A percentile compares a stretch with the other conserved stretches of the same genome.
phyloP scores from a whole-genome alignment of 2,888 invertebrate species.

The Eueremaeus valkanovi region DNA sequence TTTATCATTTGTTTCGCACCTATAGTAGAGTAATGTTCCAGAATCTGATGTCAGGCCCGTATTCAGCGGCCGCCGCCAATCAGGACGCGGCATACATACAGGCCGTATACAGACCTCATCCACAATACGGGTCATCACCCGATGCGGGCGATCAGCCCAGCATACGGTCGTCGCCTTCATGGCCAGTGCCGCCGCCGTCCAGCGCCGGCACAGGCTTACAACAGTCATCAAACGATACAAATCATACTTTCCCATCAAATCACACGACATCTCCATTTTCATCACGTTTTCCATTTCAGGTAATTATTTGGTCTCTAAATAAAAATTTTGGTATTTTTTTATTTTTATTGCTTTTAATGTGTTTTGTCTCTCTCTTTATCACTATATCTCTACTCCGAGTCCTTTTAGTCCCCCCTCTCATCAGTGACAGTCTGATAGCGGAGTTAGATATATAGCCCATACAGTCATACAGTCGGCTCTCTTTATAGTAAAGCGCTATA shows the following conservation, averaged over 20 bases:
- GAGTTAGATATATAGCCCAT: too few relatives aligned
- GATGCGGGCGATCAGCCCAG: not conserved
- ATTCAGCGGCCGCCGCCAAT: not conserved
- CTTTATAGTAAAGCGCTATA: too few relatives aligned
- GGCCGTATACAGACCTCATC: not conserved
- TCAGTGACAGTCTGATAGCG: not conserved
- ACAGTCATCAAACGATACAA: constrained; percentile 6
- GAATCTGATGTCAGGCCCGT: constrained; percentile 39
- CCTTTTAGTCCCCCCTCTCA: too few relatives aligned
- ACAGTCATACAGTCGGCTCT: not conserved
- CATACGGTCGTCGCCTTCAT: constrained; percentile 4
- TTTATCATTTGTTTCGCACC: not conserved
- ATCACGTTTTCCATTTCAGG: constrained; percentile 28
- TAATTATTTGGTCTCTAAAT: not conserved
- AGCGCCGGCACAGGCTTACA: not conserved
- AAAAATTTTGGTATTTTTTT: not conserved
- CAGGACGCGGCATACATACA: constrained; percentile 1
- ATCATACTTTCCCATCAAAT: constrained; percentile 2
- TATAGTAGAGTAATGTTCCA: constrained; percentile 32
- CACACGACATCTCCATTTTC: constrained; percentile 15
- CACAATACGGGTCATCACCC: not conserved
- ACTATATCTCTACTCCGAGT: not conserved
- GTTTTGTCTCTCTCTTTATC: constrained; percentile 1
- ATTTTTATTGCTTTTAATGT: not conserved
- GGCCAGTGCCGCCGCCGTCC: not conserved